phyloP scores from a whole-genome alignment of 2,113 vertebrate species.

The Chitala chitala region DNA sequence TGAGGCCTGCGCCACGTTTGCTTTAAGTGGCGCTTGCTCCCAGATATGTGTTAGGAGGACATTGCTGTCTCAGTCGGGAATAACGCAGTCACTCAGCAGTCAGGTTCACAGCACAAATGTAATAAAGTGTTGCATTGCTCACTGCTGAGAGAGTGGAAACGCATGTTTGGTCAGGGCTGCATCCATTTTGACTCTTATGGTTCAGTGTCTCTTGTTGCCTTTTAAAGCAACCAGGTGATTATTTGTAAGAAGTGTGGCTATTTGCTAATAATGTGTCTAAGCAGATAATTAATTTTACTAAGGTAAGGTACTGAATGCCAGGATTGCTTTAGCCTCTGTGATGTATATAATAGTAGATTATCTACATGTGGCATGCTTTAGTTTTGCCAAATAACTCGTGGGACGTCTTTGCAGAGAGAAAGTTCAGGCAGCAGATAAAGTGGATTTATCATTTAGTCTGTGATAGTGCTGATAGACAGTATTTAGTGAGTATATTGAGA shows the following conservation, averaged over 20 bases:
- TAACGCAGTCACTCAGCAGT: not conserved
- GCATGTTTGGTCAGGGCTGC: not conserved
- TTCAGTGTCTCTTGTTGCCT: not conserved
- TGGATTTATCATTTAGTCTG: not conserved
- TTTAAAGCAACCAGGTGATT: not conserved
- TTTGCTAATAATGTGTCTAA: not conserved
- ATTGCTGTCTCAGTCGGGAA: not conserved
- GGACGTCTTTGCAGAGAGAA: not conserved
- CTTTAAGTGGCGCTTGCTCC: not conserved
- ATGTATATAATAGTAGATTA: not conserved
- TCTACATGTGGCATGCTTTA: not conserved
- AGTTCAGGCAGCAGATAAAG: not conserved
- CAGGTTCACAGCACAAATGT: not conserved
- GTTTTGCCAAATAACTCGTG: not conserved
- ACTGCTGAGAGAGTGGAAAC: not conserved
- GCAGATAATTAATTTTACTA: not conserved
- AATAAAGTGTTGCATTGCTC: not conserved
- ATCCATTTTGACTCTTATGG: not conserved
- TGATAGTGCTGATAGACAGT: not conserved
- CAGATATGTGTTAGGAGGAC: not conserved
- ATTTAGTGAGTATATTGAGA: not conserved
- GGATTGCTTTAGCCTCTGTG: not conserved
- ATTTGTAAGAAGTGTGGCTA: not conserved
- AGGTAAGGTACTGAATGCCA: not conserved
- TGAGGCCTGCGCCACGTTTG: too few relatives aligned